Evolutionary conservation across 1,140 invertebrate genomes (phyloP).

Genomic region (Mya arenaria): DNA sequence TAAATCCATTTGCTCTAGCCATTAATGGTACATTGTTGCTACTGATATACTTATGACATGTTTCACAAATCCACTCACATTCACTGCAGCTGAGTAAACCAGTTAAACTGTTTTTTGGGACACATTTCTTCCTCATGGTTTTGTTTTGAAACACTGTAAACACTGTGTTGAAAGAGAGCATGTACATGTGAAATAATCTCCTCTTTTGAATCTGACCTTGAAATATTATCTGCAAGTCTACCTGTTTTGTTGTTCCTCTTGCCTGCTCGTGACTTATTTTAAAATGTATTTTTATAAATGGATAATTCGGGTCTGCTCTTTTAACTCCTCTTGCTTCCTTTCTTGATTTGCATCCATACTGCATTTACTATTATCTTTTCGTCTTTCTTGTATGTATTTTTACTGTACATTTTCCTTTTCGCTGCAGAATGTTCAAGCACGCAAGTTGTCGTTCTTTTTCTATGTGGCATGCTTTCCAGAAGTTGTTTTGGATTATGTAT

Average conservation of each 20-base stretch:
- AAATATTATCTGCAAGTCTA: neutral
- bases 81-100: conserved; percentile 12
- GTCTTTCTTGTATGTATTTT: neutral
- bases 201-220: conserved; percentile 28
- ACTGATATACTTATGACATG: conserved; percentile 40
- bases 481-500: too few relatives aligned
- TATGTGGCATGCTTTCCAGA: neutral
- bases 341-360: neutral
- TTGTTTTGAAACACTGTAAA: conserved; percentile 3
- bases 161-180: conserved; percentile 49
- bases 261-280: neutral
- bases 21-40: conserved; percentile 21
- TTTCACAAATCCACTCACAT: conserved; percentile 54
- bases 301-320: neutral
- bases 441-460: neutral
- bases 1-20: conserved; percentile 30
- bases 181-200: conserved; percentile 52
- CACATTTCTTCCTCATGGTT: conserved; percentile 5
- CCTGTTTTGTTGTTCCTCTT: neutral
- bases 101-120: conserved; percentile 1
- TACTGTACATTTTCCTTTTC: neutral
- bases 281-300: neutral
- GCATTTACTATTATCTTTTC: neutral
- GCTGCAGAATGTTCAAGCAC: neutral
- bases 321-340: neutral